Evolutionary conservation across 1,140 invertebrate genomes (phyloP), one percentile per base, ranked within the genome.

Genomic region (Bicyclus anynana): DNA sequence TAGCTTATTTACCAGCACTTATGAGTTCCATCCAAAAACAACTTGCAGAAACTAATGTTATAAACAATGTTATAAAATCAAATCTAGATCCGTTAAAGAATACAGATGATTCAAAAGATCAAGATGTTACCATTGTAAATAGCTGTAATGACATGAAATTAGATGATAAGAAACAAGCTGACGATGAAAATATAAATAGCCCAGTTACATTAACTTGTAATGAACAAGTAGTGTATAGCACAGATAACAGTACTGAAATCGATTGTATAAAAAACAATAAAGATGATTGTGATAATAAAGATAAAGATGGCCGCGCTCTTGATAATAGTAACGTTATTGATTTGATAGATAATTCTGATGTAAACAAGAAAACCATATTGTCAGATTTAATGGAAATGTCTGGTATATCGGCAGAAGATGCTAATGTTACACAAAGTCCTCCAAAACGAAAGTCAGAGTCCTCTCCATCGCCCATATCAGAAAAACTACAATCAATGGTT

Each of bases 361-460:
- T 17, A 14, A 13, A 17, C 3, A 61, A 56, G 54, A 84, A 79
- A 70, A 75, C 74, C 5, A 72, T 84, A 56, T 62, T 87, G 23
- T 87, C 84, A n/a, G 83, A 88, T 67, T 71, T 88, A 52, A 88
- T 88, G 85, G 77, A 80, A 70, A 80, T 88, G 79, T 86, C 83
- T 14, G 85, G 85, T 2, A 87, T 87, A 60, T 81, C 71, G 4
- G 56, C 69, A 20, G 78, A 82, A 53, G 83, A 87, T 37, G 52
- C 66, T 3, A 38, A 33, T 18, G 14, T 46, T 27, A 33, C 38
- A 26, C 48, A 38, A 47, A 47, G 2, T 23, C 18, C 42, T 35
- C 10, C 17, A 1, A 62, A 23, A 18, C n/a, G 29, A 42, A 9
- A 17, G 16, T 16, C 33, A n/a, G 17, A 13, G 12, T 23, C 35